Percentiles rank a stretch among this genome's conserved stretches.
These are phyloP conservation scores for Metaphire vulgaris DNA, from an alignment of 1,140 invertebrate species.

Conservation along the genomic window DNA sequence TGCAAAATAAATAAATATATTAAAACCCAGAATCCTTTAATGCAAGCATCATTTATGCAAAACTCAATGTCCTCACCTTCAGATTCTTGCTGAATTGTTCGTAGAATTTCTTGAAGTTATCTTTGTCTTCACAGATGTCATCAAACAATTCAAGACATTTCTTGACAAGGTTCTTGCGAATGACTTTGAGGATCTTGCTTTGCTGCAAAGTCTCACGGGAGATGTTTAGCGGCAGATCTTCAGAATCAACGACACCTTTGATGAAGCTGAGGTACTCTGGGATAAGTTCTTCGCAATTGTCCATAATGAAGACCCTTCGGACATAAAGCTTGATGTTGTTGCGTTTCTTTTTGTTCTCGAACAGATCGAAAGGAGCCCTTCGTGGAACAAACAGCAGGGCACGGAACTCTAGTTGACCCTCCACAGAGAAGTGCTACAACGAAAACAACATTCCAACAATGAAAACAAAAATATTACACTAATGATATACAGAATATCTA, in stretches of 20 bases:
- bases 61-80: too few species aligned
- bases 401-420: conserved; percentile 95
- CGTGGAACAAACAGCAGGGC: conserved; percentile 90
- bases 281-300: conserved; percentile 97
- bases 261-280: conserved; percentile 94
- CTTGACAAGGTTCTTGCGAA: conserved; percentile 96
- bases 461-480: too few species aligned
- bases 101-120: conserved; percentile 97
- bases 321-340: conserved; percentile 99
- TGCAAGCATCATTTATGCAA: too few species aligned
- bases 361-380: conserved; percentile 91
- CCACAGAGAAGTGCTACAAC: conserved; percentile 82
- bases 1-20: too few species aligned
- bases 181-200: conserved; percentile 95
- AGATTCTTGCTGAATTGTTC: conserved; percentile 97
- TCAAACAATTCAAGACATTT: conserved; percentile 95
- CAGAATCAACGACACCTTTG: conserved; percentile 95
- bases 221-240: conserved; percentile 95
- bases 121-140: conserved; percentile 89
- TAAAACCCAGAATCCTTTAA: too few species aligned
- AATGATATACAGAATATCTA: too few species aligned
- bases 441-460: conserved; percentile 2
- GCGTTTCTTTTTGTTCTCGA: conserved; percentile 96
- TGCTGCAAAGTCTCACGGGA: conserved; percentile 98
- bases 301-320: conserved; percentile 95